A percentile compares a stretch with the other conserved stretches of the same genome.
These are phyloP conservation scores for Diorhabda elongata DNA, from an alignment of 1,140 invertebrate genomes.

Conservation along the genomic window DNA sequence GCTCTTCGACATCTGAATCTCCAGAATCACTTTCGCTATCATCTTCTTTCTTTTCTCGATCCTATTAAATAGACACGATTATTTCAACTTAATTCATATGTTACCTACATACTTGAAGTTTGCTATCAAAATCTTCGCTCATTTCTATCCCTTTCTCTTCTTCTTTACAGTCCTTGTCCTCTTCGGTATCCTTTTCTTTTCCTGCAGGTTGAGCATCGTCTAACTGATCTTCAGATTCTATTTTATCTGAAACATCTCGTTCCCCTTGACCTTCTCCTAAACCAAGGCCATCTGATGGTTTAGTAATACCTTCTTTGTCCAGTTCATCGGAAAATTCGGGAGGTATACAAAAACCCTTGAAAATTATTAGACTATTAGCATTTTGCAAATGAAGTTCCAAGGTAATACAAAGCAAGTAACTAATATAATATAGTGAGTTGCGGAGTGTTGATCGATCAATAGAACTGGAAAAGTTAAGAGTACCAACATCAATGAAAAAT, in stretches of 20 bases:
- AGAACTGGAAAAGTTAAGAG: no score
- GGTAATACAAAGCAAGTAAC: no score
- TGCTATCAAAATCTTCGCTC: constrained; percentile 87
- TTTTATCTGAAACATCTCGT: constrained; percentile 91
- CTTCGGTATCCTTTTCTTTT: constrained; percentile 62
- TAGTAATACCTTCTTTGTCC: constrained; percentile 54
- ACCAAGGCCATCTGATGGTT: constrained; percentile 68
- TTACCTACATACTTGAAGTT: constrained; percentile 52
- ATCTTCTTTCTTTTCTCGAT: constrained; percentile 18
- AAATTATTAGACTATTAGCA: constrained; percentile 12
- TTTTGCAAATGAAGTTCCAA: no score
- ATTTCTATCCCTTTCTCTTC: constrained; percentile 94
- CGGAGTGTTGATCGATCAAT: no score
- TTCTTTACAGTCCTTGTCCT: constrained; percentile 79
- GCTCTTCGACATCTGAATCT: constrained; percentile 79
- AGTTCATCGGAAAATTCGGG: constrained; percentile 72
- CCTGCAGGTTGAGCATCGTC: constrained; percentile 80
- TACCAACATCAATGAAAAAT: no score
- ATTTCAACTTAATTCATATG: no score
- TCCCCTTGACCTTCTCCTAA: constrained; percentile 89
- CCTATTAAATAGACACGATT: background rate
- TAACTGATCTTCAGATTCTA: constrained; percentile 90
- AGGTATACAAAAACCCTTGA: constrained; percentile 86
- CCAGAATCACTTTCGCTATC: constrained; percentile 40
- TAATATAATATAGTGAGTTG: no score